Conservation (phyloP, 1,140 invertebrate genomes). For the Drosophila rhopaloa region DNA sequence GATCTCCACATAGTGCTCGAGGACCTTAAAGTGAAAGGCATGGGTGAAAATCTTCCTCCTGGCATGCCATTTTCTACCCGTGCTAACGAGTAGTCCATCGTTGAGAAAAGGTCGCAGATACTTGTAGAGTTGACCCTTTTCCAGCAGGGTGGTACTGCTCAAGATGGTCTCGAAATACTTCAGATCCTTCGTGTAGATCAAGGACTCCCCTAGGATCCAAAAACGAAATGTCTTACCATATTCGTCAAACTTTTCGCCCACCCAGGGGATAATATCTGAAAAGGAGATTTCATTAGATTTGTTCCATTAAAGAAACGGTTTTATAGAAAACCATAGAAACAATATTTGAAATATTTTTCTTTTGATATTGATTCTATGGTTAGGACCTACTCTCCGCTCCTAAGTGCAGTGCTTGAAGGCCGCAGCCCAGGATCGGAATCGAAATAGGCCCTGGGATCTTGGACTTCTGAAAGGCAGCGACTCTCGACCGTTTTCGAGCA, state of each 20-base stretch:
- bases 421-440: constrained; percentile 55
- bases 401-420: constrained; percentile 45
- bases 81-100: constrained; percentile 82
- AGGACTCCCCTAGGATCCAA: constrained; percentile 86
- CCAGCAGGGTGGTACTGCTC: constrained; percentile 60
- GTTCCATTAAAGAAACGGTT: neutral
- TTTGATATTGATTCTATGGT: neutral
- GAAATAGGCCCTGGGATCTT: constrained; percentile 50
- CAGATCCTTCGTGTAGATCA: constrained; percentile 81
- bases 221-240: constrained; percentile 84
- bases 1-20: constrained; percentile 90
- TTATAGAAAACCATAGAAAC: too few relatives aligned
- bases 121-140: constrained; percentile 74
- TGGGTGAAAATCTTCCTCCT: constrained; percentile 87
- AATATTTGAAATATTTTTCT: too few relatives aligned
- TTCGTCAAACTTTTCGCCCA: constrained; percentile 33
- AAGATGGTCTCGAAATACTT: constrained; percentile 62
- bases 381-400: constrained; percentile 63
- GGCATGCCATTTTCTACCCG: constrained; percentile 66
- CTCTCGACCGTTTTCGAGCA: constrained; percentile 50
- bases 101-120: constrained; percentile 84
- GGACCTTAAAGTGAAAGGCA: constrained; percentile 93
- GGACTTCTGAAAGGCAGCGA: constrained; percentile 25
- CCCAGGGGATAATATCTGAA: constrained; percentile 49
- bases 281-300: too few relatives aligned